Conservation (phyloP, 1,140 invertebrate genomes). For the Ditylenchus dipsaci region DNA sequence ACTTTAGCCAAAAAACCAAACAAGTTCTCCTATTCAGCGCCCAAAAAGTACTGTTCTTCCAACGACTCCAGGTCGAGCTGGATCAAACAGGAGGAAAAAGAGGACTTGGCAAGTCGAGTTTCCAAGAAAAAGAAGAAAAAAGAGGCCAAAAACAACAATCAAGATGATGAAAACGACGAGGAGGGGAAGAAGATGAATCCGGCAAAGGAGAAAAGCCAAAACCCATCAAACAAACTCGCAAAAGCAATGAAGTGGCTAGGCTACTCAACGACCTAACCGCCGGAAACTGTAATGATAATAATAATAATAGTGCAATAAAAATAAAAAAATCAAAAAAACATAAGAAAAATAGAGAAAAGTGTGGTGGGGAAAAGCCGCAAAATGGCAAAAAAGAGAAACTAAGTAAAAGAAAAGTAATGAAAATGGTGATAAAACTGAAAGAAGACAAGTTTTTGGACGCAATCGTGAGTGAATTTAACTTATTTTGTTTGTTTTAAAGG, state of each 20-base stretch:
- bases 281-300: slow-evolving; percentile 26
- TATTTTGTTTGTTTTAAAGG: slow-evolving; percentile 26
- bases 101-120: background rate
- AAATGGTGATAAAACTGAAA: background rate
- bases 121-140: slow-evolving; percentile 16
- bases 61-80: background rate
- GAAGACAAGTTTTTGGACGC: background rate
- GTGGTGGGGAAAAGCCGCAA: background rate
- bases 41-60: background rate
- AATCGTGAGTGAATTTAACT: background rate
- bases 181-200: slow-evolving; percentile 29
- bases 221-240: slow-evolving; percentile 30
- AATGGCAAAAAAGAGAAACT: slow-evolving; percentile 1
- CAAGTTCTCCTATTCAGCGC: too few relatives aligned
- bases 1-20: too few relatives aligned
- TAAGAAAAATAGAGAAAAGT: background rate
- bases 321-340: slow-evolving; percentile 6
- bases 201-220: slow-evolving; percentile 27
- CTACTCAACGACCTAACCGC: slow-evolving; percentile 40
- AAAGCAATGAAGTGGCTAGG: slow-evolving; percentile 39
- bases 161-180: slow-evolving; percentile 1
- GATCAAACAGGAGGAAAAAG: background rate
- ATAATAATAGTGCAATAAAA: background rate
- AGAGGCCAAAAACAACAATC: slow-evolving; percentile 7
- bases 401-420: background rate